Evolutionary conservation across 2,888 invertebrate genomes (phyloP).

Genomic region (Plusia festucae): DNA sequence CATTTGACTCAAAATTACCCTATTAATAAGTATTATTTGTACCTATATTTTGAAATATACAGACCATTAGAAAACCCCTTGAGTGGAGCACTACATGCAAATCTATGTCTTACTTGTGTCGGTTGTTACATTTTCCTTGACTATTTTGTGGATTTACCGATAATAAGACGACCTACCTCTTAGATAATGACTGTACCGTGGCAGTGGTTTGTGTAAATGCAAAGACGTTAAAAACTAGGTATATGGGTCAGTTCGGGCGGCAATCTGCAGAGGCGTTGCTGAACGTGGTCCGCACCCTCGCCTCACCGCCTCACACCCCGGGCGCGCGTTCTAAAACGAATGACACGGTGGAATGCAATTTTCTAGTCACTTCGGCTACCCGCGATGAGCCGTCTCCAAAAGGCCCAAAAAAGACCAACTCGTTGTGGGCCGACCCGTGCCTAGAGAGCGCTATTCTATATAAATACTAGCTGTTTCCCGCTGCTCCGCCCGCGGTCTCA

Average conservation of each 20-base stretch:
- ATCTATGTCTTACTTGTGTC: not conserved
- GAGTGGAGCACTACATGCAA: no score
- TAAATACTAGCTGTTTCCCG: no score
- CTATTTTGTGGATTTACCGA: no score
- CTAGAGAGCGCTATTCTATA: not conserved
- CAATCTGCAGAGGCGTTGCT: slow-evolving; percentile 48
- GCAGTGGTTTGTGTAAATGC: slow-evolving; percentile 25
- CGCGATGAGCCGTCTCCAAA: slow-evolving; percentile 23
- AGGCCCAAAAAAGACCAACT: slow-evolving; percentile 9
- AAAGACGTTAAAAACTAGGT: slow-evolving; percentile 56
- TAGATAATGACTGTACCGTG: not conserved
- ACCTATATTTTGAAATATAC: no score
- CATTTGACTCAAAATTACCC: not conserved
- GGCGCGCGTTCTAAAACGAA: slow-evolving; percentile 45
- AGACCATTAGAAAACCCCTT: no score
- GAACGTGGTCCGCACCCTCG: slow-evolving; percentile 11
- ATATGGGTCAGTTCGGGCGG: slow-evolving; percentile 55
- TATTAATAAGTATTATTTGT: not conserved
- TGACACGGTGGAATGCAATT: slow-evolving; percentile 69
- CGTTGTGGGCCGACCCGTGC: not conserved
- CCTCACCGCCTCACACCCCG: not conserved
- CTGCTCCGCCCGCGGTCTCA: no score
- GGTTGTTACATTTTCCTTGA: not conserved
- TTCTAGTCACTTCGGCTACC: slow-evolving; percentile 54
- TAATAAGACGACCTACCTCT: no score